Evolutionary conservation across 2,113 vertebrate genomes (phyloP).

Genomic region (Ranitomeya variabilis): DNA sequence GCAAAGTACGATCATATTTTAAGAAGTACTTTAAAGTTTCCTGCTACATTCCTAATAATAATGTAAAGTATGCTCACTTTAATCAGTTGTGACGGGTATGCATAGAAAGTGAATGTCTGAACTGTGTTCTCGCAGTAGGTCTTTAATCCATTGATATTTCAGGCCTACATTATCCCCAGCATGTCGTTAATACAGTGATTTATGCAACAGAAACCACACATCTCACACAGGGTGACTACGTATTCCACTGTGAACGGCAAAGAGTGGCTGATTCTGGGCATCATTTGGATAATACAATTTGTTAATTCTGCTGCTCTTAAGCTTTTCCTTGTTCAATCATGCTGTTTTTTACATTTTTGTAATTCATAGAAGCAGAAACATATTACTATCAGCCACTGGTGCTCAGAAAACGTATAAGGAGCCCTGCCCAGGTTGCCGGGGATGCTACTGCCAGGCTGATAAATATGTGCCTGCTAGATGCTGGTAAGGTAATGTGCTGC

Average conservation of each 20-base stretch:
- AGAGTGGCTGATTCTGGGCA: constrained; percentile 58
- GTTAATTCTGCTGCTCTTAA: constrained; percentile 11
- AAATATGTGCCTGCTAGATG: not conserved
- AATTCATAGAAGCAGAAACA: constrained; percentile 25
- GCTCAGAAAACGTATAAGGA: not conserved
- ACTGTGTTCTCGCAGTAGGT: constrained; percentile 55
- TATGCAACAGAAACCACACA: constrained; percentile 39
- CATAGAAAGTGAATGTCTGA: constrained; percentile 11
- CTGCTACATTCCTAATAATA: not conserved
- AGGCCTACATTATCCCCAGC: constrained; percentile 43
- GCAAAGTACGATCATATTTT: not conserved
- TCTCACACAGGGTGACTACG: constrained; percentile 57
- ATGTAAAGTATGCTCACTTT: constrained; percentile 21
- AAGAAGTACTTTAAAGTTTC: constrained; percentile 6
- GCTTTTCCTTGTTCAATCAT: not conserved
- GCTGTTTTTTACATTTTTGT: constrained; percentile 17
- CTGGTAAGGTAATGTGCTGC: not conserved
- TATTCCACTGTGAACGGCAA: constrained; percentile 46
- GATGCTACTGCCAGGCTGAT: not conserved
- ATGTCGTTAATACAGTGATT: constrained; percentile 59
- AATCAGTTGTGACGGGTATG: constrained; percentile 6
- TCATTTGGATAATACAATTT: constrained; percentile 15
- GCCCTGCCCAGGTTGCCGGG: not conserved
- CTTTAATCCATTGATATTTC: constrained; percentile 53
- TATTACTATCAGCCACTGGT: not conserved